Evolutionary conservation across 2,888 invertebrate species (phyloP), one percentile per base, ranked within the genome.

Genomic region (Hydropsyche betteni): DNA sequence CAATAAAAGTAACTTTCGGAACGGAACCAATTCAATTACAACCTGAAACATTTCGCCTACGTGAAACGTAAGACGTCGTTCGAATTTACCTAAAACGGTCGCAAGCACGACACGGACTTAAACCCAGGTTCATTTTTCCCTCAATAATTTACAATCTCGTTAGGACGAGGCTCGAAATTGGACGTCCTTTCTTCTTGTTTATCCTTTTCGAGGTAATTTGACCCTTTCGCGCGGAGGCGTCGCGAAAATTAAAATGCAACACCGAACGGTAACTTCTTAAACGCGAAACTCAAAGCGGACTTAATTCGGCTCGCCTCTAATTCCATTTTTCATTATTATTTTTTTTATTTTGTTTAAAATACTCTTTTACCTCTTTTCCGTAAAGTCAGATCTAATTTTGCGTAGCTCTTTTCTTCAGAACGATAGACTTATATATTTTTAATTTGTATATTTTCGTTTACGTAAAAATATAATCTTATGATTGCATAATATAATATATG

Each of bases 181-280:
- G 36, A 64, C 36, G 64, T 64, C 64, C 36, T 64, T 34, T 64
- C 64, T 64, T 64, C 64, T 34, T 64, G 64, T 64, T 64, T 64
- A 64, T 64, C 64, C 64, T 64, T 64, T 64, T 34, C 34, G 36
- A 6, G 64, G 64, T 64, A 64, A 64, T 64, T 64, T 36, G 64
- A 64, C 64, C 64, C 64, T 64, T 64, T 64, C 12, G 34, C 1
- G 52, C 70, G 33, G 53, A n/a, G 70, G 33, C 52, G 70, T 51
- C 12, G 64, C 64, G 36, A 50, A 69, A 70, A 70, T 70, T 70
- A 70, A 70, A 70, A 70, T 70, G 70, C 70, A 70, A 53, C 52
- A 53, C 55, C 50, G 34, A 24, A 14, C 70, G 70, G 53, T 36
- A 70, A 70, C 24, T 70, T 51, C 50, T 70, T 51, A 70, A 70